Percentiles rank a stretch among this genome's conserved stretches.
Evolutionary conservation across 2,888 invertebrate species (phyloP).

Genomic region (Scotopteryx bipunctaria): DNA sequence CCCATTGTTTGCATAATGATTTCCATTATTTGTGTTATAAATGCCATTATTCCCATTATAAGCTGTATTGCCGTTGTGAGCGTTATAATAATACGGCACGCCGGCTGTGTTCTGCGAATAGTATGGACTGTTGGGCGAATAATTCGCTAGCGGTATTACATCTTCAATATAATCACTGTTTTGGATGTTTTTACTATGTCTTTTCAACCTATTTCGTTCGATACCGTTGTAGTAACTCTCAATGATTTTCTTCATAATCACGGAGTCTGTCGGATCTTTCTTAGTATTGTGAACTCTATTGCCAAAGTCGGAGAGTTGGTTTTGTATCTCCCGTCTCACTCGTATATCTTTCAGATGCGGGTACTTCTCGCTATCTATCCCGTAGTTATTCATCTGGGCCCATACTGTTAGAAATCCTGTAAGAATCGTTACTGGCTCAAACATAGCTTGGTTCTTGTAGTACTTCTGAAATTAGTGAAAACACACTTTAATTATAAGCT

Average conservation of each 20-base stretch:
- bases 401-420: conserved; percentile 2
- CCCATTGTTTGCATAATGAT: conserved; percentile 25
- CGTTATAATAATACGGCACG: conserved; percentile 7
- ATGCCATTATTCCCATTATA: conserved; percentile 4
- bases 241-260: conserved; percentile 18
- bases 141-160: conserved; percentile 14
- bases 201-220: background rate
- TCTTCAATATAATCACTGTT: background rate
- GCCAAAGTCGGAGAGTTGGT: background rate
- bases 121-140: conserved; percentile 13
- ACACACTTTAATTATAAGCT: no score
- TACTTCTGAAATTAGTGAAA: no score
- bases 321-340: conserved; percentile 38
- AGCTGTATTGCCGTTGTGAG: conserved; percentile 10
- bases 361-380: conserved; percentile 40
- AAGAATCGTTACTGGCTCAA: conserved; percentile 17
- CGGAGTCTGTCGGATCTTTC: background rate
- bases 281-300: background rate
- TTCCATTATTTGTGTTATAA: conserved; percentile 18
- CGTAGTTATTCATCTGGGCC: conserved; percentile 42
- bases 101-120: conserved; percentile 19
- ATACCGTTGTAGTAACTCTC: background rate
- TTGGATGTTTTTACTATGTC: conserved; percentile 3
- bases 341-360: conserved; percentile 41
- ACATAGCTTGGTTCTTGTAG: no score